Percentiles rank a stretch among this genome's conserved stretches.
phyloP scores from a whole-genome alignment of 2,888 invertebrate species.

The Caenorhabditis zanzibari region DNA sequence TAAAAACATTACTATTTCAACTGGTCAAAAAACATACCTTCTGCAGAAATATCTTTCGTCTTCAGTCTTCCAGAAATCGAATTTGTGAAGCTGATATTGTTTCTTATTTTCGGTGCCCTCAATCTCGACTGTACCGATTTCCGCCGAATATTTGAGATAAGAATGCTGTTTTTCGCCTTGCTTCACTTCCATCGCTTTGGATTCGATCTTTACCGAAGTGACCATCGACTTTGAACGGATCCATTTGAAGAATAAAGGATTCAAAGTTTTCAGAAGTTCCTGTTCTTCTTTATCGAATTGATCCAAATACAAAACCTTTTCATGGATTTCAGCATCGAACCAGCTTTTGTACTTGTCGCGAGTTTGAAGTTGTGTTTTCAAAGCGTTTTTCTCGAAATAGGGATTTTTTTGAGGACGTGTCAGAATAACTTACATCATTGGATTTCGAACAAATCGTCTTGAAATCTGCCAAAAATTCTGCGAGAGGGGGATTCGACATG shows the following conservation, averaged over 20 bases:
- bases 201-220: not conserved
- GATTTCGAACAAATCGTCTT: not conserved
- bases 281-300: not conserved
- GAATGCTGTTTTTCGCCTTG: not conserved
- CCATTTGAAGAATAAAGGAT: not conserved
- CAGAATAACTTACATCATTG: not conserved
- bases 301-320: slow-evolving; percentile 9
- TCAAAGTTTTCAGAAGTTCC: not conserved
- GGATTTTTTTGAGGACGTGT: not conserved
- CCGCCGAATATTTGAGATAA: not conserved
- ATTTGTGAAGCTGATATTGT: not conserved
- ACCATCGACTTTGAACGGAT: not conserved
- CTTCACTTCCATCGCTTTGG: not conserved
- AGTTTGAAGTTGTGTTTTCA: not conserved
- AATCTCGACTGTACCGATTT: not conserved
- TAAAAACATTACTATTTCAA: not conserved
- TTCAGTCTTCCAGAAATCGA: not conserved
- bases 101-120: not conserved
- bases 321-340: slow-evolving; percentile 1
- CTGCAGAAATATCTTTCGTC: not conserved
- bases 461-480: not conserved
- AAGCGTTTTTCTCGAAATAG: not conserved
- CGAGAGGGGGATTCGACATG: not conserved
- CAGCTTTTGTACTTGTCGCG: not conserved
- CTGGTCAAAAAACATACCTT: not conserved